Evolutionary conservation across 2,113 vertebrate species (phyloP).

Genomic region (Pollachius pollachius): DNA sequence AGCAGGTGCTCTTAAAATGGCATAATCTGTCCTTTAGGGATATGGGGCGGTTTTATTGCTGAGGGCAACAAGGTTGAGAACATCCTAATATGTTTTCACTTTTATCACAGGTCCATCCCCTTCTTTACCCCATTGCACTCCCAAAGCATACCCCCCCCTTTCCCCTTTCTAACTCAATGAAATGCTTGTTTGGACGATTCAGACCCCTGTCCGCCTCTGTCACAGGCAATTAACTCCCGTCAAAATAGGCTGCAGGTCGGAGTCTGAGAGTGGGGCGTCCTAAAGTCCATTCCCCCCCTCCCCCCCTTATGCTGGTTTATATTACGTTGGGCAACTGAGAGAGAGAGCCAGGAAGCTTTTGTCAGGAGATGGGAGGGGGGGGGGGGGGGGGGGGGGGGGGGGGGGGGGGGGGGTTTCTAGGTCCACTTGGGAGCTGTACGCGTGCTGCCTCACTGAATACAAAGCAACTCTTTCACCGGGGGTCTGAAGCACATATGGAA

Average conservation of each 20-base stretch:
- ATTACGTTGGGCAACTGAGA: slow-evolving; percentile 54
- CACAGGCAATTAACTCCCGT: slow-evolving; percentile 65
- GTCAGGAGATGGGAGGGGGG: slow-evolving; percentile 37
- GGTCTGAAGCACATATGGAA: slow-evolving; percentile 73
- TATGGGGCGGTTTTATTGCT: slow-evolving; percentile 34
- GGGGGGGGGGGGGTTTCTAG: slow-evolving; percentile 16
- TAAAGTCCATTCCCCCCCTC: slow-evolving; percentile 5
- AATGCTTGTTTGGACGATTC: slow-evolving; percentile 43
- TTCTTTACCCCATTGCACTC: not conserved
- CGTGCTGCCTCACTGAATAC: slow-evolving; percentile 62
- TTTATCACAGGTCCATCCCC: slow-evolving; percentile 32
- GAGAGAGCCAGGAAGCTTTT: slow-evolving; percentile 44
- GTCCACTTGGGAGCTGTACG: slow-evolving; percentile 43
- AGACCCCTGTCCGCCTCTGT: slow-evolving; percentile 47
- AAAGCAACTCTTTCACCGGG: slow-evolving; percentile 74
- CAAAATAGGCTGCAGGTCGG: slow-evolving; percentile 59
- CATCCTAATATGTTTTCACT: slow-evolving; percentile 44
- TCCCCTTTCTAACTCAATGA: slow-evolving; percentile 42
- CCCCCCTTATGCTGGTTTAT: slow-evolving; percentile 48
- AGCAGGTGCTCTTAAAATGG: slow-evolving; percentile 56
- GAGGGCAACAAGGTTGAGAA: slow-evolving; percentile 46
- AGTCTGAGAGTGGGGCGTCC: slow-evolving; percentile 36
- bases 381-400: slow-evolving; percentile 1
- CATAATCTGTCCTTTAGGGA: slow-evolving; percentile 35
- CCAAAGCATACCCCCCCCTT: slow-evolving; percentile 4